phyloP scores from a whole-genome alignment of 2,113 vertebrate species.

The Limnothrissa miodon region DNA sequence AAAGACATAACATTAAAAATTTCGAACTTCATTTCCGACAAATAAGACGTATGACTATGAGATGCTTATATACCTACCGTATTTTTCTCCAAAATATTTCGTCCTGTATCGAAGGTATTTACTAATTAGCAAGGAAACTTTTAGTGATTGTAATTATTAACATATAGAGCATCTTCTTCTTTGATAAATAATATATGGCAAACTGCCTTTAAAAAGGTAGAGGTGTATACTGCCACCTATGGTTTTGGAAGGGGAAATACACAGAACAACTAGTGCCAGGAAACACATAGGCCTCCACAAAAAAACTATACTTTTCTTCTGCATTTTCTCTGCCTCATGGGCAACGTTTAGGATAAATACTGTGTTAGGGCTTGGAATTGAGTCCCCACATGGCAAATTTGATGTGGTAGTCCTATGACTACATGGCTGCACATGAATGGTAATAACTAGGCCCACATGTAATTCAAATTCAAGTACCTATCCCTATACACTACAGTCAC shows the following conservation, averaged over 20 bases:
- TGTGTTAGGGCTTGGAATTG: no score
- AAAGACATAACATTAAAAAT: not conserved
- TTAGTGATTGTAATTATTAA: constrained; percentile 1
- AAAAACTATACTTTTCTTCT: no score
- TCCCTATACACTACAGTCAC: no score
- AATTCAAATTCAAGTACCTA: no score
- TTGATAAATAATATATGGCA: not conserved
- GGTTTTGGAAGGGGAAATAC: not conserved
- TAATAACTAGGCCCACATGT: no score
- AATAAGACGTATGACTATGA: not conserved
- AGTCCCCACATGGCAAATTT: no score
- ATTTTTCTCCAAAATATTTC: not conserved
- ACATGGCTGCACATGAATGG: no score
- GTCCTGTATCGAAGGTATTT: not conserved
- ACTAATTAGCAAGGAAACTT: not conserved
- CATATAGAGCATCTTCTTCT: constrained; percentile 14
- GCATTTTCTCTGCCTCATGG: no score
- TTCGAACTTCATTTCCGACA: not conserved
- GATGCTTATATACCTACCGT: not conserved
- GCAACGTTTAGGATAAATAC: no score
- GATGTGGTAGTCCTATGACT: no score
- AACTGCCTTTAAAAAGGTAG: not conserved
- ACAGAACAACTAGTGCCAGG: not conserved
- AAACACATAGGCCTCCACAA: no score
- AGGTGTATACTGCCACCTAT: not conserved